These are phyloP conservation scores for Orthonyx spaldingii DNA, from an alignment of 2,113 vertebrate species.

Conservation along the genomic window DNA sequence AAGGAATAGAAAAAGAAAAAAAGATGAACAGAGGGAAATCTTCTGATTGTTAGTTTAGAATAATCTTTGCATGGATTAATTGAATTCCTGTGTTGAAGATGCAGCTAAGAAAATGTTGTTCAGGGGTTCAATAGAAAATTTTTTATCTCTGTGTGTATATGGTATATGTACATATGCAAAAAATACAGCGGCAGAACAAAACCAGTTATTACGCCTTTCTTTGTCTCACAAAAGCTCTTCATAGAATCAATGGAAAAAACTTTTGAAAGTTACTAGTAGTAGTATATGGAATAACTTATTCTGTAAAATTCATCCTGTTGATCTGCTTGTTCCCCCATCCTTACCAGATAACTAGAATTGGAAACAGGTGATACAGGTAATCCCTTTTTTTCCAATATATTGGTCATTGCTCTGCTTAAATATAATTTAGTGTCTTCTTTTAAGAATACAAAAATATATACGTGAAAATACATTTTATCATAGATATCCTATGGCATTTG, in stretches of 20 bases:
- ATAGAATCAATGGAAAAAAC: neutral
- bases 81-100: neutral
- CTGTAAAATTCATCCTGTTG: neutral
- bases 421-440: neutral
- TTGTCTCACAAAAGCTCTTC: neutral
- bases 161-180: neutral
- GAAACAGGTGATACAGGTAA: neutral
- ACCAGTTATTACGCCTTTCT: rapidly evolving
- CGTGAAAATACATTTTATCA: neutral
- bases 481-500: neutral
- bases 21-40: neutral
- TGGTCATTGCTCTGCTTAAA: neutral
- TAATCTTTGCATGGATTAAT: neutral
- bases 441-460: neutral
- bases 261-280: neutral
- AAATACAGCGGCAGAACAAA: neutral
- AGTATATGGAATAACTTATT: neutral
- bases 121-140: neutral
- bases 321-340: neutral
- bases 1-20: neutral
- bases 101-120: neutral
- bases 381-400: neutral
- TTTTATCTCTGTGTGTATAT: neutral
- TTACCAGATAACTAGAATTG: neutral
- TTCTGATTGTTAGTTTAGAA: neutral